These are phyloP conservation scores for Helobdella robusta DNA, from an alignment of 2,888 invertebrate genomes.

Conservation along the genomic window DNA sequence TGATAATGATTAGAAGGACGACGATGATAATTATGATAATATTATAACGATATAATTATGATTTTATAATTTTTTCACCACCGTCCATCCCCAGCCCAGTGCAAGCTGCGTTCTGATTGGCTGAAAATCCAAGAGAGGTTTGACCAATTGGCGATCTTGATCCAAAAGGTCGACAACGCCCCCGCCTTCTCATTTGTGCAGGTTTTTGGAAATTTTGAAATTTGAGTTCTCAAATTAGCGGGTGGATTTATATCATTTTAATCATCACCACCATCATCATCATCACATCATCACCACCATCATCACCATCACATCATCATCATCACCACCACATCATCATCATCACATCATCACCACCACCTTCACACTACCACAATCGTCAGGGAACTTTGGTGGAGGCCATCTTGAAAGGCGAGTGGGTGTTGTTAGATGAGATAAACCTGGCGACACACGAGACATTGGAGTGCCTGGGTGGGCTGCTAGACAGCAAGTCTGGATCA, in stretches of 20 bases:
- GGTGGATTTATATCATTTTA: too few species aligned
- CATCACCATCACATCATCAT: too few species aligned
- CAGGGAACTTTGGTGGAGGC: slow-evolving; percentile 78
- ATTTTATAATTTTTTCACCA: not conserved
- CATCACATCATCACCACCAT: too few species aligned
- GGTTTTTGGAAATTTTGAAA: too few species aligned
- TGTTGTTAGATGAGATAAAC: slow-evolving; percentile 93
- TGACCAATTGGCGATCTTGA: slow-evolving; percentile 47
- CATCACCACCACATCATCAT: too few species aligned
- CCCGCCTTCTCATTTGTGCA: slow-evolving; percentile 83
- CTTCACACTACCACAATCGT: not conserved
- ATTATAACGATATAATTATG: not conserved
- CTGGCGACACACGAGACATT: slow-evolving; percentile 90
- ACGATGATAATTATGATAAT: not conserved
- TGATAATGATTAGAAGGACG: not conserved
- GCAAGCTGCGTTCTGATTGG: not conserved
- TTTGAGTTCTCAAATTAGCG: too few species aligned
- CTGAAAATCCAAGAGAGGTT: not conserved
- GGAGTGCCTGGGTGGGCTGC: slow-evolving; percentile 78
- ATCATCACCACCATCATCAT: not conserved
- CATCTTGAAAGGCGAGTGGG: slow-evolving; percentile 79
- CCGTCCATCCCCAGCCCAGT: not conserved
- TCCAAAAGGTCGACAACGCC: slow-evolving; percentile 53
- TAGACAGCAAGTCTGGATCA: slow-evolving; percentile 72
- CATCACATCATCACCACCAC: too few species aligned